Conservation (phyloP, 2,113 vertebrate species). For the Nematolebias whitei region DNA sequence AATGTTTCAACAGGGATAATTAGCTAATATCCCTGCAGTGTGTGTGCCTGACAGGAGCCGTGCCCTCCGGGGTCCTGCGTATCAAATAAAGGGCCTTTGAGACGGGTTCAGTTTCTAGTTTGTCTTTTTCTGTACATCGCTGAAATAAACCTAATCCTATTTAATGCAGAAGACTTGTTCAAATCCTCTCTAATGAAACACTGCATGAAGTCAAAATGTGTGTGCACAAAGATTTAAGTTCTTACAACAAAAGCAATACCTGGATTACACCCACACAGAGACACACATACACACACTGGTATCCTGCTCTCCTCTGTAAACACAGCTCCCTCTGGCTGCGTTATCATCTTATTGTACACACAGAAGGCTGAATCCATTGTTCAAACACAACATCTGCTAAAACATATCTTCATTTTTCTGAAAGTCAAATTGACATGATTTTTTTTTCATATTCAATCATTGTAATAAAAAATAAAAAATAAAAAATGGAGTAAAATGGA, state of each 20-base stretch:
- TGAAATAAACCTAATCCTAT: neutral
- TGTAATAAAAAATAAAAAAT: too few relatives aligned
- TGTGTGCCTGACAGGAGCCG: conserved; percentile 79
- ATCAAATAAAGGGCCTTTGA: conserved; percentile 77
- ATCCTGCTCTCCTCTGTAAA: conserved; percentile 64
- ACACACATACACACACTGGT: conserved; percentile 26
- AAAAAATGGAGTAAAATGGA: too few relatives aligned
- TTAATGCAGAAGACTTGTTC: too few relatives aligned
- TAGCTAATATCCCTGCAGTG: conserved; percentile 71
- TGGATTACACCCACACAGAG: conserved; percentile 11
- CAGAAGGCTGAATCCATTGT: neutral
- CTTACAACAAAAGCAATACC: neutral
- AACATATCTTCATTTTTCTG: neutral
- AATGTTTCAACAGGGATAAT: conserved; percentile 82
- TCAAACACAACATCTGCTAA: neutral
- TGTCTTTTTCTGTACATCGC: conserved; percentile 31
- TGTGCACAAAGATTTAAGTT: neutral
- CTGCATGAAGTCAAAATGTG: too few relatives aligned
- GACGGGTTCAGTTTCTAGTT: conserved; percentile 64
- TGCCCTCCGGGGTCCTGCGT: conserved; percentile 67
- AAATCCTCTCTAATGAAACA: too few relatives aligned
- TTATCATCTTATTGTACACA: neutral
- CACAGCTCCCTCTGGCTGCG: conserved; percentile 52
- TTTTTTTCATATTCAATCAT: too few relatives aligned
- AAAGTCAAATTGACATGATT: too few relatives aligned